Base-by-base conservation (phyloP, 2,797 vertebrate genomes). In the Gymnoscopelus microlampas region DNA sequence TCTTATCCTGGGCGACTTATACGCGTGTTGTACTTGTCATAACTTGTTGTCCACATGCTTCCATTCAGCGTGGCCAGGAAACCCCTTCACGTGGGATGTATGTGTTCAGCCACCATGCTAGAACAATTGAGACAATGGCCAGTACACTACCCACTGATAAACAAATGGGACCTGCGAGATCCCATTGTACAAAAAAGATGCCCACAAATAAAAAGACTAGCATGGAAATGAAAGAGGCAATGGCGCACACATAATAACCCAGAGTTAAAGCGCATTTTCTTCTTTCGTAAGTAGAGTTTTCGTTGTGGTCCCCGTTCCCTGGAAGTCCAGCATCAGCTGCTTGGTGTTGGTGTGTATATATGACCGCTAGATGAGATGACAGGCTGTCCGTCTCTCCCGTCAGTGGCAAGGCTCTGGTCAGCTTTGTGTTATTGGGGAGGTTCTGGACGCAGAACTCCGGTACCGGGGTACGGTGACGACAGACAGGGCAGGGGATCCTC, bases 141-240 rank as follows among this genome's bases (percentile, higher is more conserved):
- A 94, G 81, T 69, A 92, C 90, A 83, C 93, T 92, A 81, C 93
- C 93, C 91, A n/a, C 39, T 10, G 92, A 94, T 59, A 95, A 76
- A 79, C 93, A 95, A 72, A 95, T 92, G 74, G 93, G 93, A 26
- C 94, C 93, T 73, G 93, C 87, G 0, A 91, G 91, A 35, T 93
- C 80, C n/a, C n/a, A n/a, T n/a, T 94, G 93, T 68, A 95, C 91
- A 69, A 95, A 94, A 77, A 94, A 91, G 79, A 94, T 90, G 68
- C 94, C 94, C 53, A 93, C 90, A 84, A 94, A 94, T 49, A 94
- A 89, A 81, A 94, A 85, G 73, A 95, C 91, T 70, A 94, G 85
- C 93, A 94, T 93, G 81, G 92, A 92, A 29, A 95, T 87, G 72
- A 93, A 93, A 55, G 91, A 91, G 75, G 93, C 91, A 50, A 94